Base-by-base conservation (phyloP, 1,140 invertebrate genomes). In the Linepithema humile region DNA sequence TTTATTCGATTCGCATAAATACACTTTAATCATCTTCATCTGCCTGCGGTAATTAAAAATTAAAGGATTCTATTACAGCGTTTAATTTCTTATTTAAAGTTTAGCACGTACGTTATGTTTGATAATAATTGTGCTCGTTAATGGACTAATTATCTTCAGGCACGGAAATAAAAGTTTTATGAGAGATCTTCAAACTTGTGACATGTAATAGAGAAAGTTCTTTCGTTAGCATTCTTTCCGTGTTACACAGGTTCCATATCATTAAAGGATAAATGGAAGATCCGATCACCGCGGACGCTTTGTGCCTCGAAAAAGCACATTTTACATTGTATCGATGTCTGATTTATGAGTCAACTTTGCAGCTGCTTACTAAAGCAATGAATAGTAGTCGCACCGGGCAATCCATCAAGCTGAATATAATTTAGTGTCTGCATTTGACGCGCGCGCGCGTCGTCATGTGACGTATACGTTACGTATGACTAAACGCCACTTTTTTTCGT, bases 321-420 rank as follows among this genome's bases (percentile, higher is more conserved):
- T 78, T 78, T 40, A 50, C 17, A 40, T 26, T 29, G 45, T 26
- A 38, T 69, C 48, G 48, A 78, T 67, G 75, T 26, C 35, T 80
- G 64, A 80, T 80, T 80, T 80, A 70, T 69, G 64, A 55, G 26
- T n/a, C 32, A 20, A 23, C 9, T 38, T 48, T 17, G 12, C 55
- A 69, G 32, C 38, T 78, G 62, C 17, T 26, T 57, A 45, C 12
- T 55, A 38, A 80, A 55, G 75, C 75, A 70, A 80, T 55, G 64
- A 70, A 80, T 80, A 55, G 38, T n/a, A 55, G 35, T 69, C 75
- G 26, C 35, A 55, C 17, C 26, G 26, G 40, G 20, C 64, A 38
- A 80, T 70, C 75, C 75, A 80, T 80, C 64, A 80, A 69, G 48
- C 35, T 55, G 32, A 70, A 80, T 55, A 70, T 80, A 80, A 80